Evolutionary conservation across 2,888 invertebrate genomes (phyloP), one percentile per base, ranked within the genome.

Genomic region (Synergus gifuensis): DNA sequence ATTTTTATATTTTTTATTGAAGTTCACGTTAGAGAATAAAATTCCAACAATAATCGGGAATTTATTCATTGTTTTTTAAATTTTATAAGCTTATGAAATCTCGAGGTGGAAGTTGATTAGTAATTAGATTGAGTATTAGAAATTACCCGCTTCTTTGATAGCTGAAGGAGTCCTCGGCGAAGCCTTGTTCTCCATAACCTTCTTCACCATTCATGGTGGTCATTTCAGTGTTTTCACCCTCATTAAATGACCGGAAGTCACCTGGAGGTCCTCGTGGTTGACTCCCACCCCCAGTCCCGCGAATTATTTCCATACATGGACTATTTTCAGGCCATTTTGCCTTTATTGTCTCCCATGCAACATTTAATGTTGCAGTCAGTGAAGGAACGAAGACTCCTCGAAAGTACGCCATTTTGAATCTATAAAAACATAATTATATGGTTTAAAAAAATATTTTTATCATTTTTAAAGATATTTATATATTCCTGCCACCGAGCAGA

Each of bases 311-410:
- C 90, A 92, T 88, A 81, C 93, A 93, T 0, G 93, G 93, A 79
- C 92, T 92, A 88, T 94, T 95, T 63, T 95, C 95, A 76, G 97
- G 97, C 89, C 97, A 94, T 88, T 95, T 94, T 90, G 97, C 96
- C 87, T 96, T 94, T 73, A 96, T 94, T 28, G 97, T 96, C 92
- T 97, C 97, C 94, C 96, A 95, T 40, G 97, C 96, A 84, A 97
- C 97, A 90, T 96, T 96, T 89, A 97, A 90, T 63, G 96, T 95
- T 90, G 96, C 96, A 90, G 95, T 94, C 83, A 96, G 89, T 58
- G 96, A 96, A 73, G 96, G 96, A 87, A 97, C 90, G 88, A 94
- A 94, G 86, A 95, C 94, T 82, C 94, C 94, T 58, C 95, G 94
- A 80, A 95, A 93, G 89, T 94, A 94, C 87, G 95, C 93, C 95